Evolutionary conservation across 2,113 vertebrate species (phyloP).

Genomic region (Psophia crepitans): DNA sequence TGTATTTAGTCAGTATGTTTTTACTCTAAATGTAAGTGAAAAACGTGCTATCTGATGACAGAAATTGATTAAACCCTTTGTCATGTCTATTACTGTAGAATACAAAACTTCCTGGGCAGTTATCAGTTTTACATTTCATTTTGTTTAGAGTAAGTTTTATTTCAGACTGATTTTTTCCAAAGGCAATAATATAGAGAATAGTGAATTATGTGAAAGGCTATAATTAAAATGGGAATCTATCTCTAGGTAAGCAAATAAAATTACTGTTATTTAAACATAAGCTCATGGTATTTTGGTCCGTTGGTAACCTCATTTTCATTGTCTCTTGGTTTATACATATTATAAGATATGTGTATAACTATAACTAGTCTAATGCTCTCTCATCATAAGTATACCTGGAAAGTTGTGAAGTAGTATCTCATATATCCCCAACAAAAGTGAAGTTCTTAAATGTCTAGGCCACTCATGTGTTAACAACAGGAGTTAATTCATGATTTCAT

Average conservation of each 20-base stretch:
- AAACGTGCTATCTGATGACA: not conserved
- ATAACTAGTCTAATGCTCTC: not conserved
- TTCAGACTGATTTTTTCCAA: not conserved
- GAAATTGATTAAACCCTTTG: not conserved
- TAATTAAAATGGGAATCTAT: not conserved
- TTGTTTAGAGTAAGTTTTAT: not conserved
- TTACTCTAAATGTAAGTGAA: not conserved
- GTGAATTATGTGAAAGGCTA: not conserved
- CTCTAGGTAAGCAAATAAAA: not conserved
- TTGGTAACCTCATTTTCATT: not conserved
- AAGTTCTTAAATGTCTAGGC: not conserved
- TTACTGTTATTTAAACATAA: not conserved
- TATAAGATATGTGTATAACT: too few species aligned
- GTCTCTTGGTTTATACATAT: not conserved
- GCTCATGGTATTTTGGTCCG: not conserved
- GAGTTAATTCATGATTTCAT: not conserved
- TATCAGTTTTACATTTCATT: not conserved
- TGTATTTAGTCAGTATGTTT: not conserved
- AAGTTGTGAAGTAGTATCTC: not conserved
- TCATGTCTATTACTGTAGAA: not conserved
- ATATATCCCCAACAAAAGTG: not conserved
- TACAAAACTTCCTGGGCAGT: not conserved
- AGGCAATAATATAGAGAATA: not conserved
- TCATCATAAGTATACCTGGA: not conserved
- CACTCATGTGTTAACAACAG: not conserved